Evolutionary conservation across 1,140 invertebrate genomes (phyloP), one percentile per base, ranked within the genome.

Genomic region (Procambarus clarkii): DNA sequence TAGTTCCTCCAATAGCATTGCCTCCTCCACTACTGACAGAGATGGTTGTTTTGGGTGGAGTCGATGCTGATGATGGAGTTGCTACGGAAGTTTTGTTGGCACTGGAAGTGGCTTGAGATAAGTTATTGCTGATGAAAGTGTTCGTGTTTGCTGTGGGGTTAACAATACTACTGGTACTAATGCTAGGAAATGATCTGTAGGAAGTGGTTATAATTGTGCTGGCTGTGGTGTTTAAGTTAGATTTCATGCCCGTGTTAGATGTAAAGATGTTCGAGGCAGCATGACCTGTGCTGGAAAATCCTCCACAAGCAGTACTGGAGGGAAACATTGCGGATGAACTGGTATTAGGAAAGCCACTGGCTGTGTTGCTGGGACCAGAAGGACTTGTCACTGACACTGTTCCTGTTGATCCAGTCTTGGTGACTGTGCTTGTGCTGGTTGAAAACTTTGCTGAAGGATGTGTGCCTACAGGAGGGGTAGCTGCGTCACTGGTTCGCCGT

Each of bases 401-500:
- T 34, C 69, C 69, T 21, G 87, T 69, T 48, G 64, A 58, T 9
- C 77, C 46, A n/a, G 76, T 45, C 34, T 71, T 45, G 54, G 82
- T 34, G 64, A 45, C 50, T 50, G 46, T 86, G 34, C 78, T 71
- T 18, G 84, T 5, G 50, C 24, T 64, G 48, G 54, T 24, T 34
- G 90, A 77, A 76, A 79, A 85, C 48, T 71, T 71, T 48, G 77
- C 2, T 46, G 60, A 44, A 71, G 84, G 8, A n/a, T 77, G 82
- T 8, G 83, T 50, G 45, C 84, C 50, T 60, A 80, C 76, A 44
- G 90, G 84, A 60, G 90, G 90, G 7, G 90, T 91, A n/a, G 90
- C 90, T 34, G 90, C 79, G 60, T 87, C 90, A 82, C 90, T 91
- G 78, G 90, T 91, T 71, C 90, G 71, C 15, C 90, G 60, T 46